These are phyloP conservation scores for Chlorops oryzae DNA, from an alignment of 1,140 invertebrate genomes.

Conservation along the genomic window DNA sequence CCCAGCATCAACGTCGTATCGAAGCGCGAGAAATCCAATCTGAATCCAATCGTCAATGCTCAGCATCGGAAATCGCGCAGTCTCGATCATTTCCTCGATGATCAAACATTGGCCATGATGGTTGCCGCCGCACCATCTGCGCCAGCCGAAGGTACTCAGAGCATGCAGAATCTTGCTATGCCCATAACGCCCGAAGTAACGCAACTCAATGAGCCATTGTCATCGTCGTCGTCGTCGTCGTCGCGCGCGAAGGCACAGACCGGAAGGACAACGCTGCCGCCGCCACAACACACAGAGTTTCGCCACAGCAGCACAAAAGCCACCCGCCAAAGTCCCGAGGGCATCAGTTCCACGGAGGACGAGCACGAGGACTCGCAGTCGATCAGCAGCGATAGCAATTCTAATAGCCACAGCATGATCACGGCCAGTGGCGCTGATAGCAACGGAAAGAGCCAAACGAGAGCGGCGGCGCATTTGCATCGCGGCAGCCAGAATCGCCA, in stretches of 20 bases:
- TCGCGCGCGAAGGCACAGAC: slow-evolving; percentile 26
- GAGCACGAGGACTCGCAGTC: slow-evolving; percentile 32
- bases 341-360: slow-evolving; percentile 41
- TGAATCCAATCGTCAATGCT: slow-evolving; percentile 24
- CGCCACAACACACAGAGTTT: slow-evolving; percentile 7
- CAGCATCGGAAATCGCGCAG: slow-evolving; percentile 57
- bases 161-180: slow-evolving; percentile 45
- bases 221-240: not conserved
- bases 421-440: slow-evolving; percentile 1
- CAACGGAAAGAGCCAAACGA: slow-evolving; percentile 27
- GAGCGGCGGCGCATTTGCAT: slow-evolving; percentile 40
- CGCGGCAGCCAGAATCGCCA: slow-evolving; percentile 36
- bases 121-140: slow-evolving; percentile 24
- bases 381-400: not conserved
- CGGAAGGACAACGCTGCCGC: slow-evolving; percentile 4
- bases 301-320: slow-evolving; percentile 1
- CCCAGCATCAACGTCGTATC: slow-evolving; percentile 17
- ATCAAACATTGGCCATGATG: slow-evolving; percentile 41
- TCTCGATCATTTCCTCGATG: slow-evolving; percentile 59
- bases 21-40: slow-evolving; percentile 22
- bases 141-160: slow-evolving; percentile 41
- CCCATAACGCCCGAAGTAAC: slow-evolving; percentile 33
- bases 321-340: slow-evolving; percentile 36
- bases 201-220: slow-evolving; percentile 9
- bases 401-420: slow-evolving; percentile 2